Conservation (phyloP, 2,888 invertebrate genomes). For the Noctua comes region DNA sequence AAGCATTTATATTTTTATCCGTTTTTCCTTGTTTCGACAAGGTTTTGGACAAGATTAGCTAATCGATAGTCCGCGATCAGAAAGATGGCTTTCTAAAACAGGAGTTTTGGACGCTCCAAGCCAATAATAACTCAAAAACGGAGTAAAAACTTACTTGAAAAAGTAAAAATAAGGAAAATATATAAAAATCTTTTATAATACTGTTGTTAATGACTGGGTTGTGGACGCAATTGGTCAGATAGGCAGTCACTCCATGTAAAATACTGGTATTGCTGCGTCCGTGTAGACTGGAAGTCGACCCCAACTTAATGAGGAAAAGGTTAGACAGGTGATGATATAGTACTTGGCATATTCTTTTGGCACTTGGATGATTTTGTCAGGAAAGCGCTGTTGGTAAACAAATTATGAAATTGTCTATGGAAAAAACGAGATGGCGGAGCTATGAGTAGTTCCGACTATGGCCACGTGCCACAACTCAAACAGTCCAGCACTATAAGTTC, state of each 20-base stretch:
- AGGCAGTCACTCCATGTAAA: background rate
- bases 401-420: background rate
- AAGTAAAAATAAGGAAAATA: background rate
- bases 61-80: background rate
- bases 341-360: background rate
- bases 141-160: no score
- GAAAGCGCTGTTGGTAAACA: background rate
- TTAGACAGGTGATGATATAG: background rate
- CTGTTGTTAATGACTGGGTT: background rate
- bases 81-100: background rate
- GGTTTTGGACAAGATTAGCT: background rate
- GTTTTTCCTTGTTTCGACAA: background rate
- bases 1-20: background rate
- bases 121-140: background rate
- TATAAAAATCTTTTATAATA: background rate
- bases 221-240: background rate
- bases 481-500: background rate
- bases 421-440: background rate
- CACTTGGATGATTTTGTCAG: background rate
- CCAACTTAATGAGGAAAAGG: background rate
- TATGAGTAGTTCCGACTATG: background rate
- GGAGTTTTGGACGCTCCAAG: background rate
- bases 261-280: background rate
- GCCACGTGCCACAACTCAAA: background rate
- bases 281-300: background rate